A percentile compares a stretch with the other conserved stretches of the same genome.
Evolutionary conservation across 1,140 invertebrate species (phyloP).

Genomic region (Solenopsis fugax): DNA sequence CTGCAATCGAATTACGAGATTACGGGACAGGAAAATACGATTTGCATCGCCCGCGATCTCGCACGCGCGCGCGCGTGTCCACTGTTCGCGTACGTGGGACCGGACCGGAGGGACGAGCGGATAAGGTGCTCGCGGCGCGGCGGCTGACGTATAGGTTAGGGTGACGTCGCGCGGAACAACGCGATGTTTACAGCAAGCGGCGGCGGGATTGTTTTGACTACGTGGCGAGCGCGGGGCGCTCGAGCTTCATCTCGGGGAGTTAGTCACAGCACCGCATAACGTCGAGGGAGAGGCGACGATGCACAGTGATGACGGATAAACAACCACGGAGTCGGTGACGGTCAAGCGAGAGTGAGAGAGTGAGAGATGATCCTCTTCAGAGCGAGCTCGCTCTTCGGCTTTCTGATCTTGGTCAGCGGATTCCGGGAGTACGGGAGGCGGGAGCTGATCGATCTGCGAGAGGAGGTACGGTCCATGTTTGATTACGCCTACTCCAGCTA

Average conservation of each 20-base stretch:
- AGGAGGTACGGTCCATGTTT: conserved; percentile 96
- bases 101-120: not conserved
- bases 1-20: not conserved
- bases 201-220: conserved; percentile 46
- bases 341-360: not conserved
- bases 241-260: not conserved
- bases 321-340: not conserved
- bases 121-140: not conserved
- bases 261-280: not conserved
- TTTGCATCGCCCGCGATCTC: conserved; percentile 8
- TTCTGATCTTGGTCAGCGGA: conserved; percentile 68
- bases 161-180: not conserved
- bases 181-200: conserved; percentile 23
- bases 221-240: conserved; percentile 9
- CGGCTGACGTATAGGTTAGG: conserved; percentile 31
- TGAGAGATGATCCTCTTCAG: conserved; percentile 66
- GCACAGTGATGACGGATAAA: conserved; percentile 7
- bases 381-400: conserved; percentile 56
- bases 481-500: conserved; percentile 99
- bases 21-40: not conserved
- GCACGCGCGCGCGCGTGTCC: conserved; percentile 14
- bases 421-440: conserved; percentile 83
- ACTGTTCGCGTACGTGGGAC: not conserved
- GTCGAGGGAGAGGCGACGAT: not conserved
- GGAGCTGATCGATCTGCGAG: conserved; percentile 85